These are phyloP conservation scores for Digitonthophagus gazella DNA, from an alignment of 2,888 invertebrate genomes.

Conservation along the genomic window DNA sequence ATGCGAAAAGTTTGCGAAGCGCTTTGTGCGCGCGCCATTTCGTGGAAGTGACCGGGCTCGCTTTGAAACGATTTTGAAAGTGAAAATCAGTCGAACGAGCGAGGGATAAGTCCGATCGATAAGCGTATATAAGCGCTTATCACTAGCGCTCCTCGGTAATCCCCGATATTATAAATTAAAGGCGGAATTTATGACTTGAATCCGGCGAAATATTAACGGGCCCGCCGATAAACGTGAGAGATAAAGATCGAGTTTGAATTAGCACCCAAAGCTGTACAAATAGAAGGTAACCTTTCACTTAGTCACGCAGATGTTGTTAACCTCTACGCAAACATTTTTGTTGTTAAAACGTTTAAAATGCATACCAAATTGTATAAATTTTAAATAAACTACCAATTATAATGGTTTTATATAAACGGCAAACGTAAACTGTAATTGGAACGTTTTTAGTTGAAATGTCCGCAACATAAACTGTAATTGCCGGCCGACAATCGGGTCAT, in stretches of 20 bases:
- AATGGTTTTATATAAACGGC: too few relatives aligned
- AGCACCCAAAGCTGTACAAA: not conserved
- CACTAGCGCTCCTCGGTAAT: too few relatives aligned
- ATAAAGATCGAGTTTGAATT: not conserved
- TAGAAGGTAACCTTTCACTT: constrained; percentile 5
- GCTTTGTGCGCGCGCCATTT: constrained; percentile 20
- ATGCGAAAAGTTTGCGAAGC: constrained; percentile 28
- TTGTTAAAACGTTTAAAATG: not conserved
- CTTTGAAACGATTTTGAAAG: not conserved
- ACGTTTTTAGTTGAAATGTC: too few relatives aligned
- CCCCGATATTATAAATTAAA: not conserved
- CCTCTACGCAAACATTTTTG: not conserved
- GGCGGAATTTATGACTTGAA: not conserved
- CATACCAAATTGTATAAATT: not conserved
- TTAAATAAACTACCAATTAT: too few relatives aligned
- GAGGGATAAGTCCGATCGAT: too few relatives aligned
- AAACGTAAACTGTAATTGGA: too few relatives aligned
- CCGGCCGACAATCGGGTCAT: not conserved
- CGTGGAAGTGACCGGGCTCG: not conserved
- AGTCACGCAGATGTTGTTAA: not conserved
- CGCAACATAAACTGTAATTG: not conserved
- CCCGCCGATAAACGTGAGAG: not conserved
- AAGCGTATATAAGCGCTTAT: too few relatives aligned
- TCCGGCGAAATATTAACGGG: not conserved
- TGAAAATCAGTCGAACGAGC: not conserved